Evolutionary conservation across 2,888 invertebrate species (phyloP).

Genomic region (Philereme vetulata): DNA sequence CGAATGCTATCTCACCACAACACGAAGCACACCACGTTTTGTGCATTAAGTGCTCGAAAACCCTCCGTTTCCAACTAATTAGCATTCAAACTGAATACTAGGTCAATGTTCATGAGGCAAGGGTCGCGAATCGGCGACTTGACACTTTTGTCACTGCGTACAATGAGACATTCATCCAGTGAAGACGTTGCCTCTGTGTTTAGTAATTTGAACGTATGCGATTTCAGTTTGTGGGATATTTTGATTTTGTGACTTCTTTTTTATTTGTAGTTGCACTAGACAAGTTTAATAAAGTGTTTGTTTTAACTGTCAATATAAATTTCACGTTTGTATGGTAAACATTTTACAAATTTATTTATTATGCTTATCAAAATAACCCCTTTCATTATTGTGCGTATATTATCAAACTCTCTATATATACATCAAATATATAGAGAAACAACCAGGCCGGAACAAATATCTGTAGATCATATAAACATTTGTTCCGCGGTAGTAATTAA

Average conservation of each 20-base stretch:
- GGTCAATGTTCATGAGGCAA: slow-evolving; percentile 60
- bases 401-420: too few relatives aligned
- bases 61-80: slow-evolving; percentile 45
- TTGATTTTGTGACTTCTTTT: neutral
- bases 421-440: too few relatives aligned
- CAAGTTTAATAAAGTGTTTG: too few relatives aligned
- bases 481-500: too few relatives aligned
- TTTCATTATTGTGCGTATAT: too few relatives aligned
- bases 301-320: too few relatives aligned
- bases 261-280: neutral
- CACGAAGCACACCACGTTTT: slow-evolving; percentile 28
- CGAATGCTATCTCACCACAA: slow-evolving; percentile 32
- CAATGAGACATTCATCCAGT: slow-evolving; percentile 17
- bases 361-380: too few relatives aligned
- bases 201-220: neutral
- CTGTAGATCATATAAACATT: too few relatives aligned
- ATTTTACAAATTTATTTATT: too few relatives aligned
- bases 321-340: too few relatives aligned
- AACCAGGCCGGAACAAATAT: too few relatives aligned
- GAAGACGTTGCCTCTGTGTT: neutral
- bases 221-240: neutral
- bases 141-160: slow-evolving; percentile 30
- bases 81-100: slow-evolving; percentile 57
- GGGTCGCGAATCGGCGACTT: slow-evolving; percentile 44
- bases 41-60: slow-evolving; percentile 26